Conservation (phyloP, 2,888 invertebrate species). For the Drosophila macrospina region DNA sequence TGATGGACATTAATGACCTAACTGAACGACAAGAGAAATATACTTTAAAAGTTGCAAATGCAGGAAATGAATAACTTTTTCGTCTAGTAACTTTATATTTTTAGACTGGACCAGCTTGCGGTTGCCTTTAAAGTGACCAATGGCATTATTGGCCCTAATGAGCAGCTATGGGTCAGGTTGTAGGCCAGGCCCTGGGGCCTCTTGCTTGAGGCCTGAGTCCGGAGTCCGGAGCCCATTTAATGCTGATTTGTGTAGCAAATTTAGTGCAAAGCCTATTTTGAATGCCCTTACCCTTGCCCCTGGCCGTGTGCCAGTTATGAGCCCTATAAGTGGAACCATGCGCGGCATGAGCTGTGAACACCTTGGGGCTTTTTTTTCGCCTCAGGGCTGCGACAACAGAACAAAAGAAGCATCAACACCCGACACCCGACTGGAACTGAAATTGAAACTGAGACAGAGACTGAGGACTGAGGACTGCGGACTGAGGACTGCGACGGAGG, state of each 20-base stretch:
- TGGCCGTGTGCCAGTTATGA: slow-evolving; percentile 65
- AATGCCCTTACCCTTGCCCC: slow-evolving; percentile 43
- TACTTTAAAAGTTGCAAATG: background rate
- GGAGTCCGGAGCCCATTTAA: slow-evolving; percentile 51
- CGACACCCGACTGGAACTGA: slow-evolving; percentile 1
- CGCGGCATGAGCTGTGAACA: slow-evolving; percentile 67
- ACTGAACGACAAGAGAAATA: no score
- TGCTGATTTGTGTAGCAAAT: slow-evolving; percentile 69
- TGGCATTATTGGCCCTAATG: slow-evolving; percentile 63
- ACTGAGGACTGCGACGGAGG: slow-evolving; percentile 11
- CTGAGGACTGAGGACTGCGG: background rate
- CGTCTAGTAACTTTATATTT: slow-evolving; percentile 13
- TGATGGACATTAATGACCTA: no score
- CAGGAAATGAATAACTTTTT: slow-evolving; percentile 19
- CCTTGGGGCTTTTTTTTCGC: slow-evolving; percentile 62
- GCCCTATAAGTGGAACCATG: slow-evolving; percentile 38
- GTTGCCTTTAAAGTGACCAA: slow-evolving; percentile 48
- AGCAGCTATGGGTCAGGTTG: slow-evolving; percentile 39
- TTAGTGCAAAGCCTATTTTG: slow-evolving; percentile 49
- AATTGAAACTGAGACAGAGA: no score
- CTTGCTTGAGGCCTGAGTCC: background rate
- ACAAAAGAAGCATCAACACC: slow-evolving; percentile 59
- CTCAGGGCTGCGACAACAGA: slow-evolving; percentile 50
- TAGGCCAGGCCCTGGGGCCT: slow-evolving; percentile 5
- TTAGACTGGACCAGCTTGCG: slow-evolving; percentile 44